phyloP scores from a whole-genome alignment of 2,797 vertebrate genomes.

The Parambassis ranga region DNA sequence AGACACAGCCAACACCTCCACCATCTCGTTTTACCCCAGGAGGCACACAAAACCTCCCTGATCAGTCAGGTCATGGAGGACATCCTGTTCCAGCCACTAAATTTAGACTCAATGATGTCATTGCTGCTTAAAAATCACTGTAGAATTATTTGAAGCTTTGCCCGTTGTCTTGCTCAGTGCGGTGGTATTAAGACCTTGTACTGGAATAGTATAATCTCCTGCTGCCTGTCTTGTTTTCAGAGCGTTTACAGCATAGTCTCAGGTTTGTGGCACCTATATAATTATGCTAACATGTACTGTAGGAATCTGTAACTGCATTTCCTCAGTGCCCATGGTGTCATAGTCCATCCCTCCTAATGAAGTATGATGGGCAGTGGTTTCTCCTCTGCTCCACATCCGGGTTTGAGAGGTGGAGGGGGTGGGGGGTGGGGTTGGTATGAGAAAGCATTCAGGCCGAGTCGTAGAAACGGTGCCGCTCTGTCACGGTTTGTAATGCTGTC shows the following conservation, averaged over 20 bases:
- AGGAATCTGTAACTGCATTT: not conserved
- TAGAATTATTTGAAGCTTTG: not conserved
- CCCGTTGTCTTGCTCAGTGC: too few species aligned
- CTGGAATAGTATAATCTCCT: not conserved
- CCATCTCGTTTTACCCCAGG: not conserved
- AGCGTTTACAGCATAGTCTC: not conserved
- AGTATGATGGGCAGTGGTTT: constrained; percentile 14
- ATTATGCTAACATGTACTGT: not conserved
- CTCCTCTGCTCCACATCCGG: constrained; percentile 30
- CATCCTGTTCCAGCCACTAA: constrained; percentile 27
- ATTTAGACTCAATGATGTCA: constrained; percentile 32
- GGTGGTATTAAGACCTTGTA: not conserved
- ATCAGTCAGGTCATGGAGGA: constrained; percentile 35
- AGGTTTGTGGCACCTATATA: not conserved
- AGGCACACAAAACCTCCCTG: not conserved
- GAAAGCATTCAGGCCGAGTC: constrained; percentile 10
- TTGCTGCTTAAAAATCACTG: not conserved
- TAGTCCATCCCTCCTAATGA: constrained; percentile 3
- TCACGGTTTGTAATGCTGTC: constrained; percentile 46
- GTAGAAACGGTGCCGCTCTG: constrained; percentile 41
- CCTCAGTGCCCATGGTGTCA: not conserved
- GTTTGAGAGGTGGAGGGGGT: too few species aligned
- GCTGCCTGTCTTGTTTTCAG: not conserved
- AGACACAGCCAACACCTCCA: constrained; percentile 4
- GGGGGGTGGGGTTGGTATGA: not conserved